Evolutionary conservation across 1,140 invertebrate genomes (phyloP).

Genomic region (Monochamus saltuarius): DNA sequence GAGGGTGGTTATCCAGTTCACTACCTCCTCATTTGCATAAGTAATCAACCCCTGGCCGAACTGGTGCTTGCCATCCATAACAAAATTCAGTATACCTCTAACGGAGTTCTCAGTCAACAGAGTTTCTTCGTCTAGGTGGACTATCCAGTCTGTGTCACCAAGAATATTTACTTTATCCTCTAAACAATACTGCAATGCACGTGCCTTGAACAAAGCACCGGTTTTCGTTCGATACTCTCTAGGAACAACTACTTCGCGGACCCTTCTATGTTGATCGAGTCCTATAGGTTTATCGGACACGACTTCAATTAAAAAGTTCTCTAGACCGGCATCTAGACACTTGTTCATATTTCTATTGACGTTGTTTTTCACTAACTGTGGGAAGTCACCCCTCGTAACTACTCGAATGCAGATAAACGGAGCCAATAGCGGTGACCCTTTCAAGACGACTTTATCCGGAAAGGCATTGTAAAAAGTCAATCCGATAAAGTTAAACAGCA

Average conservation of each 20-base stretch:
- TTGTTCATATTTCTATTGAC: conserved; percentile 86
- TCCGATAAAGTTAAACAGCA: conserved; percentile 89
- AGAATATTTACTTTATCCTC: conserved; percentile 89
- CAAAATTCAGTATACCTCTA: conserved; percentile 93
- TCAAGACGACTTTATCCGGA: conserved; percentile 87
- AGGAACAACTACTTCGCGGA: conserved; percentile 86
- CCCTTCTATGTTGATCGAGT: conserved; percentile 67
- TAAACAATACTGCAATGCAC: conserved; percentile 94
- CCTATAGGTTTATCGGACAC: conserved; percentile 90
- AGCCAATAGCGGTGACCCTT: conserved; percentile 83
- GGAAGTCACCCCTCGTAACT: conserved; percentile 94
- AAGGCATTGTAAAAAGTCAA: conserved; percentile 93
- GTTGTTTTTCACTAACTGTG: conserved; percentile 87
- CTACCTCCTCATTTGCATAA: conserved; percentile 94
- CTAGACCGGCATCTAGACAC: conserved; percentile 85
- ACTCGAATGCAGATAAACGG: conserved; percentile 95
- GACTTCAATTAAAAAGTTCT: conserved; percentile 97
- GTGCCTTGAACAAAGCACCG: conserved; percentile 92
- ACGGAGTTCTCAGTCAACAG: conserved; percentile 90
- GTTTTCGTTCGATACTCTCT: conserved; percentile 81
- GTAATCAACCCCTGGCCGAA: conserved; percentile 98
- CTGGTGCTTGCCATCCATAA: conserved; percentile 89
- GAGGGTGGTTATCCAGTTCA: conserved; percentile 96
- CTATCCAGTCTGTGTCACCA: conserved; percentile 92
- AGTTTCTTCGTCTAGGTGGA: conserved; percentile 97